Conservation (phyloP, 2,113 vertebrate species). For the Varanus komodoensis region DNA sequence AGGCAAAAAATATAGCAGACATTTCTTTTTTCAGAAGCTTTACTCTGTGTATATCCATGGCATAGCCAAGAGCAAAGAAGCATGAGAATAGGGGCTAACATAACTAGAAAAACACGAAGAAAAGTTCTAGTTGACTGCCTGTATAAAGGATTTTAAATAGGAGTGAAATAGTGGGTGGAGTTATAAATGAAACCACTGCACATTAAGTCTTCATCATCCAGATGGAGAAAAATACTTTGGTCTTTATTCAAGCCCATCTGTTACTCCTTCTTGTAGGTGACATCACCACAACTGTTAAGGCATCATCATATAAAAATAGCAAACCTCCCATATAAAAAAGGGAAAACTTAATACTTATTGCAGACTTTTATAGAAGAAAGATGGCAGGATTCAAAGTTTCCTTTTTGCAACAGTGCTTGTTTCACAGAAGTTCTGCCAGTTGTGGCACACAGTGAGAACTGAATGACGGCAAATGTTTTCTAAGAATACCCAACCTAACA, state of each 20-base stretch:
- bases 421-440: constrained; percentile 53
- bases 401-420: constrained; percentile 59
- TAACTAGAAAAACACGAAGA: constrained; percentile 15
- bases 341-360: constrained; percentile 53
- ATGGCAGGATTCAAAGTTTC: constrained; percentile 63
- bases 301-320: constrained; percentile 59
- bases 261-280: constrained; percentile 59
- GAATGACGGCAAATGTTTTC: constrained; percentile 27
- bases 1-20: background rate
- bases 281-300: constrained; percentile 59
- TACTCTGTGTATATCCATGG: fast-evolving
- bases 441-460: constrained; percentile 28
- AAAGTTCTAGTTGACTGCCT: constrained; percentile 40
- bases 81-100: constrained; percentile 20
- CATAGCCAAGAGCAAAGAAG: constrained; percentile 19
- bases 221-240: constrained; percentile 62
- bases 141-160: constrained; percentile 43
- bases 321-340: constrained; percentile 53
- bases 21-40: background rate
- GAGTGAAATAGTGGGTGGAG: constrained; percentile 28
- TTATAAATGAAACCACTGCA: constrained; percentile 39
- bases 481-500: constrained; percentile 33
- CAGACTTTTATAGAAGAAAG: constrained; percentile 61
- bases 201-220: constrained; percentile 43
- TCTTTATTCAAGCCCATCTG: constrained; percentile 61